Conservation (phyloP, 2,888 invertebrate genomes). For the Conops quadrifasciatus region DNA sequence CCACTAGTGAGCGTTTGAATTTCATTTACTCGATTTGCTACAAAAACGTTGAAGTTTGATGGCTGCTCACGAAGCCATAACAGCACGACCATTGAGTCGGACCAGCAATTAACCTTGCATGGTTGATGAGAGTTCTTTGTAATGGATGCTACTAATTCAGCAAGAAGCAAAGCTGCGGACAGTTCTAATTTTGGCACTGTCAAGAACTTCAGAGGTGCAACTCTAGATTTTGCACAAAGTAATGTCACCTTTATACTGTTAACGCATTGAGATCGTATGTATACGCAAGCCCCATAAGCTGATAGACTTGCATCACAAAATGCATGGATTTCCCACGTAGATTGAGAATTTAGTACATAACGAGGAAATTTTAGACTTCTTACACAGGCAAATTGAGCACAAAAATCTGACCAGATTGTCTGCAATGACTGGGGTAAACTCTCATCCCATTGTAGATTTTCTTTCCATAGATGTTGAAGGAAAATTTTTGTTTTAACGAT, state of each 20-base stretch:
- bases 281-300: conserved; percentile 9
- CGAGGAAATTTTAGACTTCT: not conserved
- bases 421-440: not conserved
- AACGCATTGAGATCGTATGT: not conserved
- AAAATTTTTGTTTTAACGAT: conserved; percentile 12
- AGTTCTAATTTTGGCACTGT: conserved; percentile 29
- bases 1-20: conserved; percentile 25
- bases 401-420: not conserved
- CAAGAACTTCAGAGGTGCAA: conserved; percentile 22
- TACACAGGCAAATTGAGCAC: not conserved
- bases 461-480: conserved; percentile 16
- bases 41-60: conserved; percentile 30
- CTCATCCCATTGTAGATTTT: conserved; percentile 14
- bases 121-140: not conserved
- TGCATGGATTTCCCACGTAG: not conserved
- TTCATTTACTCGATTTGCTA: conserved; percentile 17
- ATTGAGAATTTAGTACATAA: too few relatives aligned
- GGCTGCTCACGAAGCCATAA: conserved; percentile 29
- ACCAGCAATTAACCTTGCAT: conserved; percentile 25
- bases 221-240: conserved; percentile 23
- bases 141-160: conserved; percentile 8
- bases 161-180: conserved; percentile 18
- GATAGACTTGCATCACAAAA: conserved; percentile 8
- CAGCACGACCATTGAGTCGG: conserved; percentile 23
- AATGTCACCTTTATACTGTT: not conserved